These are phyloP conservation scores for Desmodus rotundus DNA, from an alignment of 2,113 vertebrate species.

Conservation along the genomic window DNA sequence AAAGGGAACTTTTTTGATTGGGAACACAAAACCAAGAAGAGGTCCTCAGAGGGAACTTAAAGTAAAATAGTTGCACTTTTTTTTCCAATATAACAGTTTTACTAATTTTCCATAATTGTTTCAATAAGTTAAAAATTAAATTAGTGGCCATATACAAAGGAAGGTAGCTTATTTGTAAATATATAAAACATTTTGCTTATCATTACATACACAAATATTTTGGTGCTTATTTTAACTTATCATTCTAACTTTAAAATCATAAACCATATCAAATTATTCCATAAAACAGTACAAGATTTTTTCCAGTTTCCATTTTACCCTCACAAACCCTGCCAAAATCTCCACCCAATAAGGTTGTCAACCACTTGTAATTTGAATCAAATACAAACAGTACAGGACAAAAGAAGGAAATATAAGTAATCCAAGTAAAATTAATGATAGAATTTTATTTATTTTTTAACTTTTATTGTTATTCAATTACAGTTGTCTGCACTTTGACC, in stretches of 20 bases:
- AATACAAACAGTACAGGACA: background rate
- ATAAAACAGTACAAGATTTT: background rate
- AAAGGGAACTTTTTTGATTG: constrained; percentile 17
- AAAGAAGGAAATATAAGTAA: background rate
- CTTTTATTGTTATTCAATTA: too few relatives aligned
- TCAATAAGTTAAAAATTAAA: background rate
- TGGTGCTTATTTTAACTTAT: background rate
- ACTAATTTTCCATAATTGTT: background rate
- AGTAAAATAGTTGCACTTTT: background rate
- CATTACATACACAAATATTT: background rate
- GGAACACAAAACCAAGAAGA: background rate
- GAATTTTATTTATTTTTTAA: too few relatives aligned
- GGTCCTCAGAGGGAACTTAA: background rate
- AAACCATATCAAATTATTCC: background rate
- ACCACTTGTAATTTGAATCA: background rate
- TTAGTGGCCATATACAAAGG: background rate
- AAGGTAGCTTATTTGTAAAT: background rate
- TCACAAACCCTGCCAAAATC: background rate
- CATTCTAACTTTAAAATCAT: background rate
- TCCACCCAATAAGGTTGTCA: background rate
- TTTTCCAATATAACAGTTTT: background rate
- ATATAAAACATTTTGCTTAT: background rate
- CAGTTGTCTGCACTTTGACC: background rate
- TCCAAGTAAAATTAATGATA: background rate
- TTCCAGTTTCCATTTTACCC: background rate